Evolutionary conservation across 2,797 vertebrate genomes (phyloP), one percentile per base, ranked within the genome.

Genomic region (Brachymystax lenok): DNA sequence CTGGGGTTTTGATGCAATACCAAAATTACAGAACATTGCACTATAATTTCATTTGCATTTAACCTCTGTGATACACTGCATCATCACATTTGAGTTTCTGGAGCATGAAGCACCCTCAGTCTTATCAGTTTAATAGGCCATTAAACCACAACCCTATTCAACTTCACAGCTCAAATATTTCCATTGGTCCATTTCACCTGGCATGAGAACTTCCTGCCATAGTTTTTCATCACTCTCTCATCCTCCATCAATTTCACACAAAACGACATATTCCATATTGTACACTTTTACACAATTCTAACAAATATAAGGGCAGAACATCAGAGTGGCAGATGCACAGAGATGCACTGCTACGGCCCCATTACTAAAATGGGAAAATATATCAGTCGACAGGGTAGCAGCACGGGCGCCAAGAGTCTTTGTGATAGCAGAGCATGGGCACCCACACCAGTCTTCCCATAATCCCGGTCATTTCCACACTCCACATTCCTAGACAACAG

Each of bases 401-500:
- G 16, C 81, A 81, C 75, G 82, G 88, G 84, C 90, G 92, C 92
- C 90, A 94, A 93, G 89, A 90, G 88, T 91, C 93, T 94, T 92
- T 94, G 92, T 87, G 93, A 94, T 91, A 90, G 90, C 87, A 85
- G 90, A 93, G 90, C 90, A 94, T 84, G 90, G 92, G 92, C 93
- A 94, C 92, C 92, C 90, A 93, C 92, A 93, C 91, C 93, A 93
- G 93, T 90, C 92, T 92, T 93, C 87, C 88, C 89, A 90, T 94
- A 95, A 95, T 95, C 93, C 92, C 88, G 85, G 87, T 92, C 93
- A 94, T 94, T 95, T 95, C 92, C 94, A 95, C 93, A 94, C 92
- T 94, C 89, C 91, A 91, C 93, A 94, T 95, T 95, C 94, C 93
- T 93, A 94, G 93, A 95, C 94, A 94, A 95, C 94, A 94, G 94